Evolutionary conservation across 2,888 invertebrate genomes (phyloP), one percentile per base, ranked within the genome.

Genomic region (Oligia latruncula): DNA sequence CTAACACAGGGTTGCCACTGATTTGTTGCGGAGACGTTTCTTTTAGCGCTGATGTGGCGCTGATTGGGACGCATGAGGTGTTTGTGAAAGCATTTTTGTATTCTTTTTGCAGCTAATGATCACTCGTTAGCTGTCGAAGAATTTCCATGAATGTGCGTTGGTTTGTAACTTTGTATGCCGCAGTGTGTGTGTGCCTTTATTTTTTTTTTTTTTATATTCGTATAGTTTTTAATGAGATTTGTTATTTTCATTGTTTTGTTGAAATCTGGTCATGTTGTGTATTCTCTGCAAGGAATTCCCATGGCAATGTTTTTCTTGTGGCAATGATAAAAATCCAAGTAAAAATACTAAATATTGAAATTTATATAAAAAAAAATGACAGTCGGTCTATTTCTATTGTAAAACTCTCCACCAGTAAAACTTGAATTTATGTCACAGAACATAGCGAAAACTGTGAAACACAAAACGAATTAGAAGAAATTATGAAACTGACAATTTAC

Each of bases 41-140:
- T 95, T 95, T 95, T 95, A 95, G 91, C 93, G 91, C 90, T 95
- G 95, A 95, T 95, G 94, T 93, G 93, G 90, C 93, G 91, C 91
- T 96, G 95, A 96, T 96, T 95, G 95, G 95, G 93, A 95, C 93
- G 93, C 93, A 95, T 93, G 95, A 95, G 94, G 93, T 95, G 94
- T 93, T 93, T 91, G 92, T 91, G 89, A 90, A 88, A 87, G 89
- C 90, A 92, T 93, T 93, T 93, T 93, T 93, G 92, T 92, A 90
- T 93, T 92, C 92, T 94, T 93, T 93, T 93, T 93, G 91, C 90
- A 90, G 87, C 94, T 95, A 95, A 95, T 95, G 95, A 95, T 92
- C 92, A 90, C 92, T 93, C 92, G 92, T 92, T 94, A 94, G 91
- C 90, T 93, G 92, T 87, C 90, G 85, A 90, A 90, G 87, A 87